These are phyloP conservation scores for roundworm (Caenorhabditis elegans) DNA, from an alignment of 1,140 invertebrate species.

Conservation along the genomic window DNA sequence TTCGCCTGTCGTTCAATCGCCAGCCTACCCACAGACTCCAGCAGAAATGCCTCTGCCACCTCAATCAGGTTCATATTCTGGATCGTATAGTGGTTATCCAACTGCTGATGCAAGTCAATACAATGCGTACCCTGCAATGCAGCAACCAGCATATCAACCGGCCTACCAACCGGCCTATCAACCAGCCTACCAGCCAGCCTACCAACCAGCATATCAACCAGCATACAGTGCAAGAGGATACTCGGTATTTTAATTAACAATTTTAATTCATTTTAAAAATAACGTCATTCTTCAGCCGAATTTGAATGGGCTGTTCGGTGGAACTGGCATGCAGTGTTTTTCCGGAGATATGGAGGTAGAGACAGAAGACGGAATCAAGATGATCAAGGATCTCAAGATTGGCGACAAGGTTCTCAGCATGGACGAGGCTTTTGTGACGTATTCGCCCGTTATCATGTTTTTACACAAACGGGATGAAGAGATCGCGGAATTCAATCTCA, in stretches of 20 bases:
- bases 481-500: constrained; percentile 38
- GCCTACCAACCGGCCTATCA: constrained; percentile 30
- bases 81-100: not conserved
- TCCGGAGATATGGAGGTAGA: constrained; percentile 41
- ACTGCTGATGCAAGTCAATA: not conserved
- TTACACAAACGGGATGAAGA: constrained; percentile 44
- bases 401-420: constrained; percentile 47
- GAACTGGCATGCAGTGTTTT: constrained; percentile 46
- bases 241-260: not conserved
- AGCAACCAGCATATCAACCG: constrained; percentile 17
- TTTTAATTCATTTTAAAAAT: not conserved
- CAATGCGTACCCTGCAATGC: not conserved
- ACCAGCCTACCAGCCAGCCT: constrained; percentile 33
- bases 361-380: constrained; percentile 37
- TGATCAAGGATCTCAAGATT: constrained; percentile 45
- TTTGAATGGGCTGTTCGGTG: constrained; percentile 40
- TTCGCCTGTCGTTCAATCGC: not conserved
- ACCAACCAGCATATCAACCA: not conserved
- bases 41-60: not conserved
- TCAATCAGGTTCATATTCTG: not conserved
- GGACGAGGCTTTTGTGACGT: constrained; percentile 40
- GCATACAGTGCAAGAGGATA: constrained; percentile 9
- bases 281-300: not conserved
- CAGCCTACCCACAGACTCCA: not conserved
- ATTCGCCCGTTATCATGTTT: constrained; percentile 47